Conservation (phyloP, 2,797 vertebrate species). For the Knipowitschia caucasica region DNA sequence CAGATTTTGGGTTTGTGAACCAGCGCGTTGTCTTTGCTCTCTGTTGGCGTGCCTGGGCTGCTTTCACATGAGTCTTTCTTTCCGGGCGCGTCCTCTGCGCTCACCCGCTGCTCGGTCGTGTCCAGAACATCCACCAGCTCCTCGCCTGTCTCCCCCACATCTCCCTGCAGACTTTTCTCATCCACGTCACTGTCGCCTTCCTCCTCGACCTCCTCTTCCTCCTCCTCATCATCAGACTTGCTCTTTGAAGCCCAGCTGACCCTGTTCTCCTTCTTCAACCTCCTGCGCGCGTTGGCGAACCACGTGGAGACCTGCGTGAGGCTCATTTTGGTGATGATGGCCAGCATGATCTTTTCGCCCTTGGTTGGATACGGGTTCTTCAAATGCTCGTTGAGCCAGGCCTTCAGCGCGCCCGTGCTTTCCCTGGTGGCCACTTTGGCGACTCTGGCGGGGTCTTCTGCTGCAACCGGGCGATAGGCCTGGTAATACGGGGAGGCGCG, state of each 20-base stretch:
- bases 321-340: slow-evolving; percentile 84
- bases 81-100: slow-evolving; percentile 17
- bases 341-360: slow-evolving; percentile 84
- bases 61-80: slow-evolving; percentile 35
- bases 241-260: slow-evolving; percentile 79
- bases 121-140: slow-evolving; percentile 42
- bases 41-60: slow-evolving; percentile 38
- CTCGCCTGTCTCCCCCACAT: slow-evolving; percentile 23
- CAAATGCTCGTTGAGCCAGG: slow-evolving; percentile 82
- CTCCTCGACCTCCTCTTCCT: slow-evolving; percentile 60
- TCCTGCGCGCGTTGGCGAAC: slow-evolving; percentile 81
- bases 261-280: slow-evolving; percentile 82
- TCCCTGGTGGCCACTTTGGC: slow-evolving; percentile 79
- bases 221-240: slow-evolving; percentile 78
- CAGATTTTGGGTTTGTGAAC: slow-evolving; percentile 92
- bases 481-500: slow-evolving; percentile 70
- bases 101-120: slow-evolving; percentile 5
- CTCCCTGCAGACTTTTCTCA: slow-evolving; percentile 50
- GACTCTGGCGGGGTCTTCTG: slow-evolving; percentile 70
- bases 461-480: slow-evolving; percentile 61
- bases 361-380: slow-evolving; percentile 85
- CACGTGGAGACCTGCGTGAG: slow-evolving; percentile 84
- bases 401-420: slow-evolving; percentile 81
- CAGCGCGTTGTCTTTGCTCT: slow-evolving; percentile 62
- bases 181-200: slow-evolving; percentile 73